These are phyloP conservation scores for Darevskia mixta DNA, from an alignment of 2,797 vertebrate species.

Conservation along the genomic window DNA sequence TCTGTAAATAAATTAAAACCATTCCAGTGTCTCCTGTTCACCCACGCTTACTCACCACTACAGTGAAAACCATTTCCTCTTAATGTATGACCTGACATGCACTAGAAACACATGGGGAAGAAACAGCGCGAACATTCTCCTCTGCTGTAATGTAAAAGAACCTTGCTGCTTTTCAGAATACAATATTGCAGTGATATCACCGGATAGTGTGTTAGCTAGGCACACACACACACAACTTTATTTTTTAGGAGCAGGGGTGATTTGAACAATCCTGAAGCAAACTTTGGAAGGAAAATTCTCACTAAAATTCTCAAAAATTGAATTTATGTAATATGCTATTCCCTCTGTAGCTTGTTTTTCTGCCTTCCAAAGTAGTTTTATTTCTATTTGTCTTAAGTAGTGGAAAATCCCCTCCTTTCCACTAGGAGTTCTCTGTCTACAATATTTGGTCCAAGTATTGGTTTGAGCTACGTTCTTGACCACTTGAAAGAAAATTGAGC, in stretches of 20 bases:
- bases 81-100: constrained; percentile 19
- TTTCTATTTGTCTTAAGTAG: not conserved
- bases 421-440: not conserved
- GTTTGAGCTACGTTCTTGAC: not conserved
- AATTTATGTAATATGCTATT: not conserved
- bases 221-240: not conserved
- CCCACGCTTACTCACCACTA: not conserved
- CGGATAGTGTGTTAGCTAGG: not conserved
- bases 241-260: not conserved
- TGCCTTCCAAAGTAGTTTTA: not conserved
- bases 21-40: not conserved
- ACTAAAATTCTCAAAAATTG: not conserved
- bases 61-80: constrained; percentile 5
- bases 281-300: not conserved
- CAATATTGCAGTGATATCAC: not conserved
- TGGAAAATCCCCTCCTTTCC: not conserved
- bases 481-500: not conserved
- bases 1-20: not conserved
- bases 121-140: not conserved
- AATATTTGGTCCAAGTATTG: not conserved
- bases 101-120: not conserved
- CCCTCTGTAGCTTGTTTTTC: not conserved
- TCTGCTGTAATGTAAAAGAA: not conserved
- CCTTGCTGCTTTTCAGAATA: not conserved
- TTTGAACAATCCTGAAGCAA: not conserved